phyloP scores from a whole-genome alignment of 2,797 vertebrate genomes.

The Uromys caudimaculatus region DNA sequence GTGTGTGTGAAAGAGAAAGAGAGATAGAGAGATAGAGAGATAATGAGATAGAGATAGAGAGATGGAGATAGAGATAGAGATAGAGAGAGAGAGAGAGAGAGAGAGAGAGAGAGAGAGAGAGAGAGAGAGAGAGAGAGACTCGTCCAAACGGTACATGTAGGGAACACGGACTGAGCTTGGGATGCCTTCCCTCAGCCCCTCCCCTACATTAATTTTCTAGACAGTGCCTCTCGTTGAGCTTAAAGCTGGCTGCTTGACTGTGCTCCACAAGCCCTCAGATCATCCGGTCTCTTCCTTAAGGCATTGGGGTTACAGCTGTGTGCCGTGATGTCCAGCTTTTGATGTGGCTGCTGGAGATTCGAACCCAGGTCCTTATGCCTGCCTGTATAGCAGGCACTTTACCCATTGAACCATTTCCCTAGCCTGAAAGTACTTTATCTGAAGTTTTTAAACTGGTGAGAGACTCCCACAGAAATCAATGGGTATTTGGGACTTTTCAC shows the following conservation, averaged over 20 bases:
- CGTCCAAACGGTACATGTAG: no score
- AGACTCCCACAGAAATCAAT: background rate
- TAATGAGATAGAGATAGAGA: no score
- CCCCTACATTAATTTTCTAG: background rate
- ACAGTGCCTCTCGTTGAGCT: background rate
- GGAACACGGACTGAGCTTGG: background rate
- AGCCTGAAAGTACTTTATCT: background rate
- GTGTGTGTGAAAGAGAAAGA: no score
- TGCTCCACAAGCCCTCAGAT: background rate
- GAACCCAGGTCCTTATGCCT: background rate
- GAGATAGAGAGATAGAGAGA: no score
- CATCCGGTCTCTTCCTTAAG: background rate
- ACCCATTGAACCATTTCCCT: background rate
- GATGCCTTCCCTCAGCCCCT: background rate
- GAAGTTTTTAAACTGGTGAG: background rate
- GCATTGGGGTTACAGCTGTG: background rate
- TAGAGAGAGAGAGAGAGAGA: no score
- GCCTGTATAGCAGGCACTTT: background rate
- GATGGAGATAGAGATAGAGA: no score
- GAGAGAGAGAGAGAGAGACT: no score
- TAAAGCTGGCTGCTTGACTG: background rate
- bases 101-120: no score
- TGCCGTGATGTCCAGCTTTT: background rate
- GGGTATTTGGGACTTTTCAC: background rate
- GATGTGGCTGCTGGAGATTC: background rate